Evolutionary conservation across 2,888 invertebrate species (phyloP), one percentile per base, ranked within the genome.

Genomic region (Pogonocherus hispidulus): DNA sequence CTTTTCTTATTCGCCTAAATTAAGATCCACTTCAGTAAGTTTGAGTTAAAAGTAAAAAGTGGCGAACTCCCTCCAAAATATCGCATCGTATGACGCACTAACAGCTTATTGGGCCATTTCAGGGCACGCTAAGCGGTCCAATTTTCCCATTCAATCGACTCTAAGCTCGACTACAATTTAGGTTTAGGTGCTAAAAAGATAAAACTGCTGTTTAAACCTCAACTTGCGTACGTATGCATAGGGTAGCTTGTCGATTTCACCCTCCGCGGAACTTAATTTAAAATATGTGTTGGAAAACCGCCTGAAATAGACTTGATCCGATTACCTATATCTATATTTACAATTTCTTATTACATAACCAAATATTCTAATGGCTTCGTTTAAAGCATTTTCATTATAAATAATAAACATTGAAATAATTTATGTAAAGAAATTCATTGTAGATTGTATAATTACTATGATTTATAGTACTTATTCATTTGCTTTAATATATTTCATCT

Each of bases 101-200:
- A 80, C 77, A 78, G 80, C 81, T 82, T 83, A 82, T 81, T 79
- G 80, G 80, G 76, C 80, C 79, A 80, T 82, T 82, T 77, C 71
- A 76, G 76, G 72, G 76, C 72, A 72, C 70, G 73, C 76, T 77
- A 79, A 81, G 77, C 78, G 80, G 76, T 73, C 80, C 82, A 82
- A 83, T 83, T 83, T 82, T 83, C 82, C 76, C 82, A 82, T 82
- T 83, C 82, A 82, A 83, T 83, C 81, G 81, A 76, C 78, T 77
- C 71, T 78, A 79, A 82, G 79, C 79, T 73, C 72, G 73, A 69
- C 77, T 76, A 80, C 81, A 80, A 79, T 81, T 82, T 78, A 76
- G 78, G 80, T 79, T 80, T 79, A 75, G 77, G 79, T 78, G 81
- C 80, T 81, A 81, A 79, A 76, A 76, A 79, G 79, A 78, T 78